Percentiles rank a stretch among this genome's conserved stretches.
phyloP scores from a whole-genome alignment of 1,140 invertebrate species.

The Parapsyche elsis region DNA sequence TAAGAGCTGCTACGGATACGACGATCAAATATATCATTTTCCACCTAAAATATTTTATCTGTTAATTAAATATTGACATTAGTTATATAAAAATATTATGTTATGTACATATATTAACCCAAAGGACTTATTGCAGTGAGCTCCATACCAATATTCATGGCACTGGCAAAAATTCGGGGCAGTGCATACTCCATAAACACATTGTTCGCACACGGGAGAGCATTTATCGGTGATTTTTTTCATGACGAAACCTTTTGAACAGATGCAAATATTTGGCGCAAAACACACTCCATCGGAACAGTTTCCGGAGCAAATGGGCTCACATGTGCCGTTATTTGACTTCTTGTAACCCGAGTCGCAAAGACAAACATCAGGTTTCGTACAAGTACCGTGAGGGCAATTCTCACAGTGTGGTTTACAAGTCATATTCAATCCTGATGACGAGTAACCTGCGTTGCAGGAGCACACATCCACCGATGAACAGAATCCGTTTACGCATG shows the following conservation, averaged over 20 bases:
- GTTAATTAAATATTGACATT: no score
- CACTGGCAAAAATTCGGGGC: constrained; percentile 10
- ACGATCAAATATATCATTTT: no score
- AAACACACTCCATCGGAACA: constrained; percentile 69
- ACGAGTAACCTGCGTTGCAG: constrained; percentile 58
- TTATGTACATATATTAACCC: no score
- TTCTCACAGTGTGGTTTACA: constrained; percentile 53
- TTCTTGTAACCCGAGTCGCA: no score
- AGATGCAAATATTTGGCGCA: constrained; percentile 66
- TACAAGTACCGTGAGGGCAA: constrained; percentile 18
- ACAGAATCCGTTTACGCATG: constrained; percentile 29
- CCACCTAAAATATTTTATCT: no score
- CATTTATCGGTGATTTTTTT: not conserved
- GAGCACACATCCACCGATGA: constrained; percentile 63
- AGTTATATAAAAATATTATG: no score
- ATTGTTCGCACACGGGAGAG: constrained; percentile 61
- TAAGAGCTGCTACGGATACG: no score
- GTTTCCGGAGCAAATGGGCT: constrained; percentile 64
- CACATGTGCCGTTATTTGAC: constrained; percentile 64
- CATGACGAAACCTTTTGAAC: constrained; percentile 57
- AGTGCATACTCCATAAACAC: constrained; percentile 61
- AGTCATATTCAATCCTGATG: not conserved
- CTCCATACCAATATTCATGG: no score
- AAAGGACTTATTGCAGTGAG: no score
- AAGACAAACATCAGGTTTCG: constrained; percentile 63